Percentiles rank a stretch among this genome's conserved stretches.
Evolutionary conservation across 1,140 invertebrate species (phyloP).

Genomic region (Platyura marginata): DNA sequence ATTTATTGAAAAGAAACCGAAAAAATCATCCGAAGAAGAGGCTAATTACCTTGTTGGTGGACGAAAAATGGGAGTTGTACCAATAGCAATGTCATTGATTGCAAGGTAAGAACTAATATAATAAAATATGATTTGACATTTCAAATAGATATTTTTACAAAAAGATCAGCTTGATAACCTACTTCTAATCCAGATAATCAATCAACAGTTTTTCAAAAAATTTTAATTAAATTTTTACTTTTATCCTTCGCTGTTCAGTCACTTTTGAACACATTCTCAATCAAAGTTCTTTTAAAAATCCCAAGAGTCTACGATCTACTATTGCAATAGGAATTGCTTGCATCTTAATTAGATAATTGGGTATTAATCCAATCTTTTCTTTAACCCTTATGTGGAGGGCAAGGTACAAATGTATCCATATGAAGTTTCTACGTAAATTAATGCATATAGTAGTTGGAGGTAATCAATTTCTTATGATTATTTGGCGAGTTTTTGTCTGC

Average conservation of each 20-base stretch:
- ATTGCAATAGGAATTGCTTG: no score
- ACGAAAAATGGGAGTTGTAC: constrained; percentile 59
- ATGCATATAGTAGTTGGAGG: no score
- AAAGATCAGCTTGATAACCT: not conserved
- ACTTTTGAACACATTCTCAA: not conserved
- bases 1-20: constrained; percentile 38
- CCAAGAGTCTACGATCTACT: no score
- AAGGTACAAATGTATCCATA: no score
- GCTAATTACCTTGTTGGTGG: constrained; percentile 68
- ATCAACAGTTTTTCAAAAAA: constrained; percentile 2
- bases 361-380: no score
- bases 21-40: constrained; percentile 30
- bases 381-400: no score
- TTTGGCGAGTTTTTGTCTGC: no score
- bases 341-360: no score
- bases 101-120: constrained; percentile 38
- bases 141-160: not conserved
- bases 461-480: no score
- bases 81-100: constrained; percentile 62
- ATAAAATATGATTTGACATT: not conserved
- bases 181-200: not conserved
- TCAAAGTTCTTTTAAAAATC: no score
- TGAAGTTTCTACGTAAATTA: no score
- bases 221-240: not conserved
- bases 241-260: not conserved